Percentiles rank a stretch among this genome's conserved stretches.
Conservation (phyloP, 2,113 vertebrate genomes). For the Corythoichthys intestinalis region DNA sequence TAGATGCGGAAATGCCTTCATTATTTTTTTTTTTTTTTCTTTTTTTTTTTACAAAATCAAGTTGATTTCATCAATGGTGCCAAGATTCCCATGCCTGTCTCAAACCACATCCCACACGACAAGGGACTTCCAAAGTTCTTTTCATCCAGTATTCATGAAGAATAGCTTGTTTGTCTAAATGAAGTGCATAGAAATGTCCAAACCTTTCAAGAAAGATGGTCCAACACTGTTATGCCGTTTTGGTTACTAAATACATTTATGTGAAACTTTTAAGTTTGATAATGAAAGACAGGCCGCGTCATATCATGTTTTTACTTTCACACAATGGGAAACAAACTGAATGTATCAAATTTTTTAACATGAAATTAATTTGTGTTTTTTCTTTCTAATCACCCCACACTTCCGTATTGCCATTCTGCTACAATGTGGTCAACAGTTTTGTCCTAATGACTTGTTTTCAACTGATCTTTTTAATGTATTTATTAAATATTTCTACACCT, state of each 20-base stretch:
- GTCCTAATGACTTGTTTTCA: conserved; percentile 36
- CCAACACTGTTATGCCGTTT: conserved; percentile 12
- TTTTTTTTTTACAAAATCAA: conserved; percentile 36
- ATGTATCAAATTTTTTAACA: conserved; percentile 68
- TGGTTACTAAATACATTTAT: conserved; percentile 10
- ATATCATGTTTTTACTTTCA: conserved; percentile 46
- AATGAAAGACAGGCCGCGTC: conserved; percentile 17
- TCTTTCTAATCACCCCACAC: conserved; percentile 16
- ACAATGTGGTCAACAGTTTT: conserved; percentile 26
- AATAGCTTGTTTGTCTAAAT: neutral
- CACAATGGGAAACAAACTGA: conserved; percentile 63
- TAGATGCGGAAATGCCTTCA: conserved; percentile 28
- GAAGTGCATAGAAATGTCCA: conserved; percentile 32
- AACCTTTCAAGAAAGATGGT: conserved; percentile 41
- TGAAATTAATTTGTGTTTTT: conserved; percentile 26
- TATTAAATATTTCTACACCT: conserved; percentile 48
- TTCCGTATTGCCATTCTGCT: conserved; percentile 12
- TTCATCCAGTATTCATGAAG: conserved; percentile 6
- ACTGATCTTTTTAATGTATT: conserved; percentile 39
- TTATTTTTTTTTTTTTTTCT: conserved; percentile 5
- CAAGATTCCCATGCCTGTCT: conserved; percentile 50
- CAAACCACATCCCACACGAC: conserved; percentile 20
- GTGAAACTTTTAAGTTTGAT: neutral
- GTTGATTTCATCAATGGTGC: conserved; percentile 59
- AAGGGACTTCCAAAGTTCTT: conserved; percentile 37